These are phyloP conservation scores for Elysia crispata DNA, from an alignment of 2,888 invertebrate genomes.

Conservation along the genomic window DNA sequence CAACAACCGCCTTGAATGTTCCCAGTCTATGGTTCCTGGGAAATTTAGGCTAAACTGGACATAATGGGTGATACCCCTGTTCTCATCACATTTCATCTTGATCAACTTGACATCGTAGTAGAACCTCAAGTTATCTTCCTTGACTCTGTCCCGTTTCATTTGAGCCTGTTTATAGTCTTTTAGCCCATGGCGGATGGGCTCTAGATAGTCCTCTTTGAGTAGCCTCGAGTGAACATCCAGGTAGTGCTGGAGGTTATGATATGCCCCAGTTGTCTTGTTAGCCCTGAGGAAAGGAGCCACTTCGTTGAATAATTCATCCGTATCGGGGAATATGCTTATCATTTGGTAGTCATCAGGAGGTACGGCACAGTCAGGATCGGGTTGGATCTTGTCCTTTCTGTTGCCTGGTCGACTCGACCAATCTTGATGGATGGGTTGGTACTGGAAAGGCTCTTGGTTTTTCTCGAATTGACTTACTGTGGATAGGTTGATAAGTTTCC, in stretches of 20 bases:
- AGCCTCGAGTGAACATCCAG: conserved; percentile 49
- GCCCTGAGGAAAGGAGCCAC: conserved; percentile 46
- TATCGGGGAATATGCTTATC: conserved; percentile 46
- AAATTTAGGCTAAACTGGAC: conserved; percentile 60
- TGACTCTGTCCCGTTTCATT: not conserved
- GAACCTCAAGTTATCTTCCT: conserved; percentile 43
- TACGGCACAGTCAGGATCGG: conserved; percentile 40
- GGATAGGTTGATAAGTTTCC: not conserved
- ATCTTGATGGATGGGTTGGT: not conserved
- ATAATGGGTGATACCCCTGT: conserved; percentile 61
- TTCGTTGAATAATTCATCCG: conserved; percentile 31
- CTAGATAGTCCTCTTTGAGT: conserved; percentile 49
- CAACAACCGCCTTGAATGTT: conserved; percentile 82
- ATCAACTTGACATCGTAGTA: conserved; percentile 70
- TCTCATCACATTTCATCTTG: conserved; percentile 58
- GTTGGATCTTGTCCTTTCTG: not conserved
- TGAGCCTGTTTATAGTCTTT: conserved; percentile 31
- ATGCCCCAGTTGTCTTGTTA: conserved; percentile 80
- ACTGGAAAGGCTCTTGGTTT: not conserved
- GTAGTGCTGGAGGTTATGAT: conserved; percentile 79
- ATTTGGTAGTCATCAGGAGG: conserved; percentile 45
- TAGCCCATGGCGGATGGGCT: conserved; percentile 43
- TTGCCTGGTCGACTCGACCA: not conserved
- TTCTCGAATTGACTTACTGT: not conserved
- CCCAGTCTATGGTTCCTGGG: conserved; percentile 74